Evolutionary conservation across 2,113 vertebrate genomes (phyloP), one percentile per base, ranked within the genome.

Genomic region (Tautogolabrus adspersus): DNA sequence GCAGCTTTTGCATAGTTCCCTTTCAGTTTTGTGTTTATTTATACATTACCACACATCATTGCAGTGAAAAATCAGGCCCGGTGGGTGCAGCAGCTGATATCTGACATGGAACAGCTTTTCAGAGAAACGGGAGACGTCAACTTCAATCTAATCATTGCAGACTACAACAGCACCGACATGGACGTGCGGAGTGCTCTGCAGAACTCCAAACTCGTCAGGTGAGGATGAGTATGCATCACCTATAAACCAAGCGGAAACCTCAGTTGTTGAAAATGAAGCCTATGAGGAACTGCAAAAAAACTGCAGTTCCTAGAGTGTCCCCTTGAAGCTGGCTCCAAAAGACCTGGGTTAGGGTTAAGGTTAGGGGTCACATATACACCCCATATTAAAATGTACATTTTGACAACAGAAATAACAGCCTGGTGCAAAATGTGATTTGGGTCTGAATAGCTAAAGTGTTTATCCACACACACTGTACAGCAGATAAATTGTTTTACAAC

Each of bases 61-160:
- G 63, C 77, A 99, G 98, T 99, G 66, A 99, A 98, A 91, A 99
- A 98, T 93, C 98, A 99, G 93, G 98, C 96, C 0, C 96, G 96
- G 0, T 99, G 98, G 98, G 96, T 99, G 4, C 93, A 94, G 72
- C 95, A 97, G 77, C 96, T 99, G 82, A 99, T 99, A 61, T 64
- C 74, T 2, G 96, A 99, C 84, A 97, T 99, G 97, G 97, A 97
- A 62, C 86, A 84, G 37, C 80, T 99, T 1, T 93, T 93, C 72
- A 91, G 19, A 69, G 68, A 87, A 77, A 97, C 96, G 0, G 79
- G 91, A 0, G 97, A 99, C 82, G 34, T 82, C 0, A 93, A 96
- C 82, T 96, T 99, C 91, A 97, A 94, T 3, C 8, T 99, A 89
- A 96, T 99, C 87, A 93, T 99, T 84, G 89, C 92, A 0, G 98